Evolutionary conservation across 1,140 invertebrate species (phyloP).

Genomic region (Heliconius hermathena): DNA sequence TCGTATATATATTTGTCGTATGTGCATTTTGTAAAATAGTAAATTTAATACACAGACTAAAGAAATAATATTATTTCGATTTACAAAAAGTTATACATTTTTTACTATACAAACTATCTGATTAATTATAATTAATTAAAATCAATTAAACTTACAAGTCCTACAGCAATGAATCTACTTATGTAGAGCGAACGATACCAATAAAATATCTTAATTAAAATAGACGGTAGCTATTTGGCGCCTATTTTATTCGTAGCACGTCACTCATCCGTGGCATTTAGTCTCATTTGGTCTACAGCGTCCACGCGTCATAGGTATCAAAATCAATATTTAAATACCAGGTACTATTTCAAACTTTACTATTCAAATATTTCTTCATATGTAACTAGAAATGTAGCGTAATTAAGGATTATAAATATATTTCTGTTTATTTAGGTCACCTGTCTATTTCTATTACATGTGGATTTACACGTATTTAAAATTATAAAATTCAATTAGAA

Average conservation of each 20-base stretch:
- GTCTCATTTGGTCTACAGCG: constrained; percentile 29
- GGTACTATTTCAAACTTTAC: neutral
- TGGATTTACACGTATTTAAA: neutral
- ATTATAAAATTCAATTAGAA: too few relatives aligned
- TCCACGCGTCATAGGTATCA: constrained; percentile 5
- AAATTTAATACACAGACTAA: too few relatives aligned
- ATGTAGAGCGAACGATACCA: constrained; percentile 41
- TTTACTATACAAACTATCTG: neutral
- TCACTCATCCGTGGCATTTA: constrained; percentile 36
- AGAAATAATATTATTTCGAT: too few relatives aligned
- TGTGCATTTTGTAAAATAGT: too few relatives aligned
- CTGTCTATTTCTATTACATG: too few relatives aligned
- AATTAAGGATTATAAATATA: too few relatives aligned
- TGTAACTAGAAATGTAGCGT: too few relatives aligned
- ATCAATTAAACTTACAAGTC: neutral
- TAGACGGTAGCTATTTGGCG: constrained; percentile 52
- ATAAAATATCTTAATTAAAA: constrained; percentile 59
- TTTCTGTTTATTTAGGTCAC: too few relatives aligned
- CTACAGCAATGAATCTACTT: neutral
- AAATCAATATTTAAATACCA: neutral
- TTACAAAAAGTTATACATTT: neutral
- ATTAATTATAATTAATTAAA: neutral
- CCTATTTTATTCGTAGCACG: constrained; percentile 44
- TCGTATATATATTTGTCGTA: too few relatives aligned
- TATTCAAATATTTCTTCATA: neutral